Conservation (phyloP, 2,113 vertebrate genomes). For the Craseonycteris thonglongyai region DNA sequence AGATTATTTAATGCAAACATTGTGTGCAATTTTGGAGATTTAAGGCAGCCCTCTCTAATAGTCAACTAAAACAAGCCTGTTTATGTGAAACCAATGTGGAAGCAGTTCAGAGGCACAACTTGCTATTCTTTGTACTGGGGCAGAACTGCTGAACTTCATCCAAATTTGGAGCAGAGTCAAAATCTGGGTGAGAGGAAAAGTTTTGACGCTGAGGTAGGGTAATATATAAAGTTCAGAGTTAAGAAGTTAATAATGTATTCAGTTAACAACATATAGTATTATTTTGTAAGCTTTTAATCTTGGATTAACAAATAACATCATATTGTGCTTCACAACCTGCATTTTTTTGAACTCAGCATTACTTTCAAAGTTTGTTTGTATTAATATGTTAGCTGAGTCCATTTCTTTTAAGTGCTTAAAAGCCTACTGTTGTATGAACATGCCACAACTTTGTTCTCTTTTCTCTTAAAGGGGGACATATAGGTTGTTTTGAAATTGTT, state of each 20-base stretch:
- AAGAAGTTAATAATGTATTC: background rate
- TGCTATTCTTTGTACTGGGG: constrained; percentile 13
- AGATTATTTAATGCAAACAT: constrained; percentile 68
- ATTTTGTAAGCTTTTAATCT: background rate
- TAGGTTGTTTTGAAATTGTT: background rate
- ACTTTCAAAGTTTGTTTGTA: background rate
- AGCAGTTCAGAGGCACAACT: constrained; percentile 16
- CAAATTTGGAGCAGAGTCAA: constrained; percentile 35
- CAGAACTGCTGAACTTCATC: constrained; percentile 50
- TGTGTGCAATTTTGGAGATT: constrained; percentile 39
- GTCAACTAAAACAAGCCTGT: constrained; percentile 15
- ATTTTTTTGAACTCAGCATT: background rate
- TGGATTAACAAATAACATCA: background rate
- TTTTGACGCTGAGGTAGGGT: background rate
- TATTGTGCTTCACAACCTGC: background rate
- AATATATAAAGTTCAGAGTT: background rate
- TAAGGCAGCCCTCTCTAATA: background rate
- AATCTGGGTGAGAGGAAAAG: background rate
- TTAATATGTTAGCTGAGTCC: background rate
- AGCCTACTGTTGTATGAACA: background rate
- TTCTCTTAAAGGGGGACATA: background rate
- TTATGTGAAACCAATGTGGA: background rate
- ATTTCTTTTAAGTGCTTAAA: background rate
- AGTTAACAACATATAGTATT: background rate
- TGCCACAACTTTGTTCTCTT: background rate